Evolutionary conservation across 1,140 invertebrate species (phyloP).

Genomic region (Sinella curviseta): DNA sequence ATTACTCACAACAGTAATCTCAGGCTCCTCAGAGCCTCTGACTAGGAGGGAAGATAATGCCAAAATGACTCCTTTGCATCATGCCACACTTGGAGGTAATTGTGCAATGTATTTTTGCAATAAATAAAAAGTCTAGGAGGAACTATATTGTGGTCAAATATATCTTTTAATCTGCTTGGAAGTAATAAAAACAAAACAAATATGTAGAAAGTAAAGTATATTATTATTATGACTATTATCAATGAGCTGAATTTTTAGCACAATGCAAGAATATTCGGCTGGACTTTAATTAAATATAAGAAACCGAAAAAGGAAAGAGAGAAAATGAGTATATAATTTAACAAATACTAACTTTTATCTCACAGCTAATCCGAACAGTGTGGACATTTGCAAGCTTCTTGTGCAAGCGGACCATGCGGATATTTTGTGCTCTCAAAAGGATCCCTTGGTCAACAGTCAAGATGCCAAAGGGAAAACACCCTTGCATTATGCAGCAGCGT

Average conservation of each 20-base stretch:
- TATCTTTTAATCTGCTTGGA: too few relatives aligned
- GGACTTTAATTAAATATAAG: too few relatives aligned
- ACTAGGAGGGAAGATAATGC: constrained; percentile 21
- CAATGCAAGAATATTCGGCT: too few relatives aligned
- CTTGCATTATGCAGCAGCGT: constrained; percentile 31
- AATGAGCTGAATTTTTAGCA: not conserved
- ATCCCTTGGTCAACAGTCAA: not conserved
- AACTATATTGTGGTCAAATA: too few relatives aligned
- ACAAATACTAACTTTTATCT: not conserved
- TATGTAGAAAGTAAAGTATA: too few relatives aligned
- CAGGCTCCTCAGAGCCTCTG: not conserved
- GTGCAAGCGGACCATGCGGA: not conserved
- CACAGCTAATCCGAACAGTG: not conserved
- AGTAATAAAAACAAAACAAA: too few relatives aligned
- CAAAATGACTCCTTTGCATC: constrained; percentile 32
- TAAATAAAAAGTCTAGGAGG: too few relatives aligned
- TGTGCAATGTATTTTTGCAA: too few relatives aligned
- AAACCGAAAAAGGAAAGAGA: too few relatives aligned
- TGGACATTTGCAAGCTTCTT: not conserved
- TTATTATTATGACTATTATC: not conserved
- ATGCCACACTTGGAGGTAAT: constrained; percentile 29
- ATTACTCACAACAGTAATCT: constrained; percentile 17
- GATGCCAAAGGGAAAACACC: constrained; percentile 33
- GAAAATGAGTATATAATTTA: not conserved
- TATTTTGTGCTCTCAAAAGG: not conserved